These are phyloP conservation scores for Arrhamphus sclerolepis DNA, from an alignment of 2,797 vertebrate species.

Conservation along the genomic window DNA sequence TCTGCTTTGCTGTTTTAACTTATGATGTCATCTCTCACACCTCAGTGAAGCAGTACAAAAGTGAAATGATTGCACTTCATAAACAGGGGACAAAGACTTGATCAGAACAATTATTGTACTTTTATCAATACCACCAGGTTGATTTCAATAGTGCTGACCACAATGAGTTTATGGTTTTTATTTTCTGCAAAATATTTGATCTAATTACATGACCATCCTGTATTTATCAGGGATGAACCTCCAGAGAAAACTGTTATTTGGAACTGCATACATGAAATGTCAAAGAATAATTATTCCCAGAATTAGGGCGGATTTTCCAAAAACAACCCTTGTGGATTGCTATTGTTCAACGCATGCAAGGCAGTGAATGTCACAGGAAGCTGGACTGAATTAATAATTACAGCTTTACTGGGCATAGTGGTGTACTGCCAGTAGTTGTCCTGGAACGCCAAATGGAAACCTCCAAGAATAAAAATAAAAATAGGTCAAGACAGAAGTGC, in stretches of 20 bases:
- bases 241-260: not conserved
- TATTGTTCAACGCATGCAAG: constrained; percentile 13
- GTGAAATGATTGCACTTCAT: no score
- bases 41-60: no score
- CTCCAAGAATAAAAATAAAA: not conserved
- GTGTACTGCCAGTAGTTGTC: constrained; percentile 5
- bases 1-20: no score
- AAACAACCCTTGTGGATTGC: constrained; percentile 17
- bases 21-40: no score
- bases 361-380: constrained; percentile 25
- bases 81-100: no score
- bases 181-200: not conserved
- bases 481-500: no score
- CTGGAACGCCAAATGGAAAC: not conserved
- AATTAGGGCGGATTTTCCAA: constrained; percentile 23
- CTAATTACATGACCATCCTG: not conserved
- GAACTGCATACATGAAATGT: constrained; percentile 19
- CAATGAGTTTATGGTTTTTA: not conserved
- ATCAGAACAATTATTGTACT: no score
- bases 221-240: not conserved
- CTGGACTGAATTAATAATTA: constrained; percentile 29
- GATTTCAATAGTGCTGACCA: no score
- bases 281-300: constrained; percentile 7
- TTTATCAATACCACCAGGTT: no score
- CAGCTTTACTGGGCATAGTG: constrained; percentile 23